Evolutionary conservation across 2,888 invertebrate species (phyloP).

Genomic region (Heliconius aoede): DNA sequence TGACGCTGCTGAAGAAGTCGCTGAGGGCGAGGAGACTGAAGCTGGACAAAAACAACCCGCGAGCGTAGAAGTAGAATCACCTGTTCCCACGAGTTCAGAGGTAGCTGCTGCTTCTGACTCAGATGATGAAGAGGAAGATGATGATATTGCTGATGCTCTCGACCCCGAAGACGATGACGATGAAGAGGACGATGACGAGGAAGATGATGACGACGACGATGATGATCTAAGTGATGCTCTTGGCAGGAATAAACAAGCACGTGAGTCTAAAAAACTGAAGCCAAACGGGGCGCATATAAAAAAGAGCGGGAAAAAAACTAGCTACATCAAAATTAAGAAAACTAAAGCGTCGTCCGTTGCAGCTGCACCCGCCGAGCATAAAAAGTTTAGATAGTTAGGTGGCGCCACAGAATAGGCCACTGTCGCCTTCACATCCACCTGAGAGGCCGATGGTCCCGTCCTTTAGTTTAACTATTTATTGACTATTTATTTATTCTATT

Average conservation of each 20-base stretch:
- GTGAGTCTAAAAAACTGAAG: conserved; percentile 92
- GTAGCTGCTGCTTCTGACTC: conserved; percentile 70
- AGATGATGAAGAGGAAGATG: conserved; percentile 85
- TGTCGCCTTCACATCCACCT: conserved; percentile 75
- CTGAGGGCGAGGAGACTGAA: conserved; percentile 72
- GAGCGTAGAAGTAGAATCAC: conserved; percentile 67
- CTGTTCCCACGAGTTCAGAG: conserved; percentile 61
- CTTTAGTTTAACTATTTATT: conserved; percentile 84
- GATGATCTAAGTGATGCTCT: conserved; percentile 87
- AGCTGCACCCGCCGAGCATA: conserved; percentile 77
- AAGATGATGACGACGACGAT: conserved; percentile 86
- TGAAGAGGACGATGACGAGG: conserved; percentile 87
- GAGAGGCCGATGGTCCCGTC: conserved; percentile 77
- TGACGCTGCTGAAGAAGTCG: conserved; percentile 69
- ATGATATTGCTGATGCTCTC: conserved; percentile 82
- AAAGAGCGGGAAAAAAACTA: conserved; percentile 80
- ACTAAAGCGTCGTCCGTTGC: conserved; percentile 79
- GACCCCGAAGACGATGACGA: conserved; percentile 86
- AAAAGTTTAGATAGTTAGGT: conserved; percentile 83
- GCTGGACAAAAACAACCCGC: conserved; percentile 75
- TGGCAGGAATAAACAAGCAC: conserved; percentile 86
- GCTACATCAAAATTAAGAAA: conserved; percentile 81
- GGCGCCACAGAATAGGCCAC: conserved; percentile 63
- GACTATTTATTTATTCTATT: conserved; percentile 84
- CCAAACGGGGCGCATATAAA: conserved; percentile 72